Conservation (phyloP, 2,888 invertebrate genomes). For the Globia sparganii region DNA sequence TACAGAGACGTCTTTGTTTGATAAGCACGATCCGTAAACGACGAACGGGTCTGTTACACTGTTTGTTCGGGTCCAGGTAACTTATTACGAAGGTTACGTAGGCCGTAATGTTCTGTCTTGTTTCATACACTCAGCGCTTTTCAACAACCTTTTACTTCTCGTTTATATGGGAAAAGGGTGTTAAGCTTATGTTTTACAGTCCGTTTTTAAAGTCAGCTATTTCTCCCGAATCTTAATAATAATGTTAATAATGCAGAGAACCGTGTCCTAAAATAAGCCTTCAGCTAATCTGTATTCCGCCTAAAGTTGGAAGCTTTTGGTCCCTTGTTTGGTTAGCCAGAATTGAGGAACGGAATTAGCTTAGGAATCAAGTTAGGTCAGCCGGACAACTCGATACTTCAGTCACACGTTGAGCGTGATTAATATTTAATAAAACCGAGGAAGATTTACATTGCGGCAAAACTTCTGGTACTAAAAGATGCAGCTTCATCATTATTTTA, state of each 20-base stretch:
- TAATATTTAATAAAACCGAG: slow-evolving; percentile 34
- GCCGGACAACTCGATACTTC: slow-evolving; percentile 21
- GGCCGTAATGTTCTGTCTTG: slow-evolving; percentile 64
- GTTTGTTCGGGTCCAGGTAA: slow-evolving; percentile 74
- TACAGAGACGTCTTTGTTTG: slow-evolving; percentile 76
- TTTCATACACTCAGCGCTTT: slow-evolving; percentile 53
- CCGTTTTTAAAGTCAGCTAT: slow-evolving; percentile 41
- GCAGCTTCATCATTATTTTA: slow-evolving; percentile 50
- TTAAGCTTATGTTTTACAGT: slow-evolving; percentile 39
- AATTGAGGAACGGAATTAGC: slow-evolving; percentile 36
- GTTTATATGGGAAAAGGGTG: slow-evolving; percentile 39
- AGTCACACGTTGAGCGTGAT: slow-evolving; percentile 38
- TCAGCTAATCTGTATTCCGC: slow-evolving; percentile 34
- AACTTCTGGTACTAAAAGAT: slow-evolving; percentile 49
- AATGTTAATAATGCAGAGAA: no score
- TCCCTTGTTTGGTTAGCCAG: slow-evolving; percentile 32
- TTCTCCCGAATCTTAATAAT: slow-evolving; percentile 34
- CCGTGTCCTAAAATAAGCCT: slow-evolving; percentile 14
- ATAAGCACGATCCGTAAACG: slow-evolving; percentile 62
- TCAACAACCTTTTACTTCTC: slow-evolving; percentile 46
- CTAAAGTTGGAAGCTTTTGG: slow-evolving; percentile 15
- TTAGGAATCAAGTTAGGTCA: slow-evolving; percentile 34
- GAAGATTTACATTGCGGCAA: slow-evolving; percentile 47
- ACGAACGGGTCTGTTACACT: slow-evolving; percentile 66
- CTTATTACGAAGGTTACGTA: slow-evolving; percentile 66